Base-by-base conservation (phyloP, 2,797 vertebrate species). In the Girardinus metallicus region DNA sequence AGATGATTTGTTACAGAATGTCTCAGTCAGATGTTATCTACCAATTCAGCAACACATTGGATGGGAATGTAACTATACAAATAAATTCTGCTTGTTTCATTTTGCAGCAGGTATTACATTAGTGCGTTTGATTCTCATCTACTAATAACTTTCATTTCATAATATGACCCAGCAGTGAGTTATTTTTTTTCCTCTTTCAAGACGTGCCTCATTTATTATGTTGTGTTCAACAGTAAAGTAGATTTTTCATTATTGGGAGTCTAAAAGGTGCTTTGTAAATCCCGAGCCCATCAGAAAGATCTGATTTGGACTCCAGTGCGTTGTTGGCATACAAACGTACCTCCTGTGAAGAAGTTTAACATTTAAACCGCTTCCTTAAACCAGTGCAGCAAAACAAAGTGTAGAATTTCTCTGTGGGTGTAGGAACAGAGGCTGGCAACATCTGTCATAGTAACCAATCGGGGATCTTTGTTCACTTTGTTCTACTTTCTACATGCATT, bases 1-100 rank as follows among this genome's bases (percentile, higher is more conserved):
- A 29, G n/a, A 7, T 36, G 64, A 68, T 39, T 44, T 73, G 79
- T 82, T 85, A 85, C 80, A 41, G 3, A 26, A 41, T 23, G 12
- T 26, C 36, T 23, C 5, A 41, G 64, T 68, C 64, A 13, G 31
- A 64, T 68, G 31, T 34, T n/a, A 26, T 53, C 49, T 23, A 26
- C 21, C 49, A 53, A 23, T 41, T 11, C 36, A 68, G 36, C 9
- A 68, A 26, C 21, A 5, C 64, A 68, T 12, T 46, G 74, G 64
- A 41, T 29, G 74, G 39, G 36, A 43, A 29, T 47, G 53, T 73
- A 47, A 53, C 23, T 21, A 36, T 29, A 9, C 1, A 49, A 66
- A 31, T 49, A 70, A n/a, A 41, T 7, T 49, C 13, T 8, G 0
- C 7, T 55, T 29, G 60, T 68, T 39, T 43, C 9, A 15, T n/a